phyloP scores from a whole-genome alignment of 2,888 invertebrate genomes.

The Drosophila siamana region DNA sequence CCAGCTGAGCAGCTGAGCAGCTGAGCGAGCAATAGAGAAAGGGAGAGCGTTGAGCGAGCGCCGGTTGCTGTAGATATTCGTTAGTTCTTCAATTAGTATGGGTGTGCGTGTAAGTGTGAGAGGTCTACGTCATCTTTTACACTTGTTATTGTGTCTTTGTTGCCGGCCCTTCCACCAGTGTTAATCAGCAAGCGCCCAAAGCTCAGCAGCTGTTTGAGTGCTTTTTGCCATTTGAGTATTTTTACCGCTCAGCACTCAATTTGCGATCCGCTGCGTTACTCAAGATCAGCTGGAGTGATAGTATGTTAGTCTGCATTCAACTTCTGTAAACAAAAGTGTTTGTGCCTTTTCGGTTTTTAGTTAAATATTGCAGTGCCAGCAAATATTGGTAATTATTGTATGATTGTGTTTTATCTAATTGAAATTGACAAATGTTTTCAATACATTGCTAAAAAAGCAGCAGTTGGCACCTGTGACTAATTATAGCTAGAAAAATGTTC shows the following conservation, averaged over 20 bases:
- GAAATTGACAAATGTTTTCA: constrained; percentile 8
- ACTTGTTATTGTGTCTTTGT: constrained; percentile 13
- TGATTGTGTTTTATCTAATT: background rate
- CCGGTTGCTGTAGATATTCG: constrained; percentile 22
- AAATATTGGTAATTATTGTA: constrained; percentile 26
- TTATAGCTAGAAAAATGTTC: background rate
- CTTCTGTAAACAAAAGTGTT: constrained; percentile 31
- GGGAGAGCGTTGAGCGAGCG: constrained; percentile 25
- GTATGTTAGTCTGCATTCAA: constrained; percentile 30
- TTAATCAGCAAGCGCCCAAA: constrained; percentile 27
- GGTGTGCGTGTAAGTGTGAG: constrained; percentile 1
- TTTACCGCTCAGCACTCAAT: constrained; percentile 26
- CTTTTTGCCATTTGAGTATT: constrained; percentile 34
- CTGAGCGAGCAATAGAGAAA: constrained; percentile 19
- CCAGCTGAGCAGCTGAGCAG: constrained; percentile 4
- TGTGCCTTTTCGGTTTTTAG: background rate
- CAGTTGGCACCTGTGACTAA: background rate
- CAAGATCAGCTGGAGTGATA: constrained; percentile 23
- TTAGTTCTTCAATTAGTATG: constrained; percentile 8
- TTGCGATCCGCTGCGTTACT: constrained; percentile 3
- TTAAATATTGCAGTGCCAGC: background rate
- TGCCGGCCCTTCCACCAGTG: constrained; percentile 14
- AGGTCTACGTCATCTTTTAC: constrained; percentile 21
- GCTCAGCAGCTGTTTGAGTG: constrained; percentile 31
- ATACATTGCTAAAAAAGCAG: background rate